Percentiles rank a stretch among this genome's conserved stretches.
Conservation (phyloP, 30 jellyfish, hydroid and myxozoan genomes). For the Nemopilema nomurai region DNA sequence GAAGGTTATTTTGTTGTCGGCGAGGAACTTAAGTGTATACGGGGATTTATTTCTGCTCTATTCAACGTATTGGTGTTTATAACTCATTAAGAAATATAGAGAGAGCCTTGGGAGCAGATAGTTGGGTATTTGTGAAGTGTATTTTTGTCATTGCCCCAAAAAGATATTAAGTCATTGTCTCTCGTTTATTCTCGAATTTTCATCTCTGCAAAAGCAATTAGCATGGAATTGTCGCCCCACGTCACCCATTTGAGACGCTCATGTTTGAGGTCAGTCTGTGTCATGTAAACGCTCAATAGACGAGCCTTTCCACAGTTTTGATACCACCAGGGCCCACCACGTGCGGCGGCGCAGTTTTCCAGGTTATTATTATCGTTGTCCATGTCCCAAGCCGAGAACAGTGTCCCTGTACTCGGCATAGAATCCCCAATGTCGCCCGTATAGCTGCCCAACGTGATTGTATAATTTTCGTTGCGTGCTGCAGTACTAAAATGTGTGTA, state of each 20-base stretch:
- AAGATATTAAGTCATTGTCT: too few relatives aligned
- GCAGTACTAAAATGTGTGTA: not conserved
- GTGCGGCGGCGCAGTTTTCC: not conserved
- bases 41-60: too few relatives aligned
- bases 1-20: too few relatives aligned
- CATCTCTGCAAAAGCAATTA: slow-evolving; percentile 3
- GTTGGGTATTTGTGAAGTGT: too few relatives aligned
- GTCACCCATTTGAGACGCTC: slow-evolving; percentile 3
- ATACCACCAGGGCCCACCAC: slow-evolving; percentile 9
- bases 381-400: not conserved
- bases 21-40: too few relatives aligned
- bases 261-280: not conserved
- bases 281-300: not conserved
- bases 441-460: not conserved
- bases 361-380: not conserved
- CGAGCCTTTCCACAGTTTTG: not conserved
- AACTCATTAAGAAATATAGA: too few relatives aligned
- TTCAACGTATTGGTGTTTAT: too few relatives aligned
- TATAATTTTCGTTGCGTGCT: not conserved
- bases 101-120: too few relatives aligned
- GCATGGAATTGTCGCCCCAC: not conserved
- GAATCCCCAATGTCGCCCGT: not conserved
- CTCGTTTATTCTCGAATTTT: not conserved
- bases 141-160: too few relatives aligned
- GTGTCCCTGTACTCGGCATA: not conserved